These are phyloP conservation scores for Eriosoma lanigerum DNA, from an alignment of 1,140 invertebrate species.

Conservation along the genomic window DNA sequence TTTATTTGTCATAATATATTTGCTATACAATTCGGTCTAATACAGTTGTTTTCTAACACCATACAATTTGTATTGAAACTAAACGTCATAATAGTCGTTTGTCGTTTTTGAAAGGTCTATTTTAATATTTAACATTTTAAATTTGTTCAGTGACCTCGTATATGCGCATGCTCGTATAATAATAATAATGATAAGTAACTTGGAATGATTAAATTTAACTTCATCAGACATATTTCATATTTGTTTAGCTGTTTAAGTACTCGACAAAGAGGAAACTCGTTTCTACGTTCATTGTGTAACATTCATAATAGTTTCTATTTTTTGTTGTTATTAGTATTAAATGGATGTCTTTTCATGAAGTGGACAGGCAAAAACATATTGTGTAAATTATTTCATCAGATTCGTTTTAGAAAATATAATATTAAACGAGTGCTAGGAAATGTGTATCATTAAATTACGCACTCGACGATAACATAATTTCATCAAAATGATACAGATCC, in stretches of 20 bases:
- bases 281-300: constrained; percentile 30
- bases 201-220: constrained; percentile 21
- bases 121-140: constrained; percentile 28
- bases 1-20: too few relatives aligned
- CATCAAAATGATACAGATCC: constrained; percentile 7
- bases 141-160: constrained; percentile 30
- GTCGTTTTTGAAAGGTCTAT: background rate
- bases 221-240: constrained; percentile 22
- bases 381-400: constrained; percentile 42
- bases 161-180: background rate
- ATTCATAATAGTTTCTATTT: constrained; percentile 34
- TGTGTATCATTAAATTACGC: constrained; percentile 15
- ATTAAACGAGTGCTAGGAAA: constrained; percentile 23
- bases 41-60: too few relatives aligned
- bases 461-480: constrained; percentile 23
- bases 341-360: constrained; percentile 33
- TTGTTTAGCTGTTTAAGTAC: constrained; percentile 45
- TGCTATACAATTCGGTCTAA: too few relatives aligned
- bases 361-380: constrained; percentile 40
- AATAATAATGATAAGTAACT: constrained; percentile 32
- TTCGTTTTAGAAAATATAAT: constrained; percentile 34
- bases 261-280: constrained; percentile 39
- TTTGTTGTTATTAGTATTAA: constrained; percentile 15
- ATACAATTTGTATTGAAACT: too few relatives aligned
- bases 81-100: background rate